phyloP scores from a whole-genome alignment of 2,113 vertebrate species.

The Xenotilapia leptura region DNA sequence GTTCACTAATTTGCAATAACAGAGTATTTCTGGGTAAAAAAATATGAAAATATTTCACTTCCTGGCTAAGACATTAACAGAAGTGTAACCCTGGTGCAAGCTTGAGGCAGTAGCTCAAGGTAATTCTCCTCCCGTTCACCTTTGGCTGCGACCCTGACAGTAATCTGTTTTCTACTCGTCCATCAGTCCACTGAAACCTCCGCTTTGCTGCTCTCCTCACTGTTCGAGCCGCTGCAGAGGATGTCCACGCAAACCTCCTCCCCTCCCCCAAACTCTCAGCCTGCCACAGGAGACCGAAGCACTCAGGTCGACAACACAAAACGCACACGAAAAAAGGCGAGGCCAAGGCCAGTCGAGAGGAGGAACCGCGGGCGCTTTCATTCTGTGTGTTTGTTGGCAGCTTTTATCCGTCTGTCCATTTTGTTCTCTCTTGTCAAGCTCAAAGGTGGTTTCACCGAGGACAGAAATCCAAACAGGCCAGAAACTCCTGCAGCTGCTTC shows the following conservation, averaged over 20 bases:
- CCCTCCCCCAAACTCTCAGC: neutral
- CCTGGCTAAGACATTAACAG: neutral
- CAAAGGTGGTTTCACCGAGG: neutral
- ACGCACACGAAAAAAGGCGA: neutral
- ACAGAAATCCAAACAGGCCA: neutral
- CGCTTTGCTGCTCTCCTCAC: neutral
- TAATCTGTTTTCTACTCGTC: neutral
- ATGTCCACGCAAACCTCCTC: neutral
- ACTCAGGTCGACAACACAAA: neutral
- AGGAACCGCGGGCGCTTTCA: neutral
- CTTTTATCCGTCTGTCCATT: neutral
- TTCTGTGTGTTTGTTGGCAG: neutral
- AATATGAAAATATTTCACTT: rapidly evolving
- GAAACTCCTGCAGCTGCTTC: neutral
- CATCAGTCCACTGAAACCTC: neutral
- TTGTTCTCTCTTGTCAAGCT: neutral
- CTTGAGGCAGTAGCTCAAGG: neutral
- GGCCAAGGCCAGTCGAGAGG: neutral
- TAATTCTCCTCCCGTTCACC: neutral
- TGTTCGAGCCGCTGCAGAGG: neutral
- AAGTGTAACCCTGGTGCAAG: neutral
- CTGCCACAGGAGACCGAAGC: neutral
- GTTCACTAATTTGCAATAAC: neutral
- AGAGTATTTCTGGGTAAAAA: neutral
- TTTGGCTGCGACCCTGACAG: neutral